A percentile compares a stretch with the other conserved stretches of the same genome.
Conservation (phyloP, 2,888 invertebrate genomes). For the Xanthostigma xanthostigma region DNA sequence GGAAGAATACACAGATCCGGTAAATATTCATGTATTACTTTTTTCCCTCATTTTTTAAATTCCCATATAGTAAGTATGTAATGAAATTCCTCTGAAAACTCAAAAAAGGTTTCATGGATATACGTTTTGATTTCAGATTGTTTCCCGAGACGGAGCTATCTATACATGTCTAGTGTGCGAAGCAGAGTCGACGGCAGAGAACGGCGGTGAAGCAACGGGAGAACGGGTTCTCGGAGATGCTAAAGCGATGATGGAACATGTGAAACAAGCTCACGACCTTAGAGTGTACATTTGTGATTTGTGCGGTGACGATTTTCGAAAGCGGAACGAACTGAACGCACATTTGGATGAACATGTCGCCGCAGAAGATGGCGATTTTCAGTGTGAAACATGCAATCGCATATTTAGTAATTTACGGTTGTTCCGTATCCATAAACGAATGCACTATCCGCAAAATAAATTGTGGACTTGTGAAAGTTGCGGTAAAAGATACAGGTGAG, state of each 20-base stretch:
- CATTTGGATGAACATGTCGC: conserved; percentile 50
- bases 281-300: conserved; percentile 54
- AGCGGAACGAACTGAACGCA: conserved; percentile 42
- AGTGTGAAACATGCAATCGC: conserved; percentile 45
- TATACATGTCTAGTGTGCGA: conserved; percentile 40
- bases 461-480: conserved; percentile 50
- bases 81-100: no score
- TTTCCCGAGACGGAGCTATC: conserved; percentile 26
- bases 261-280: conserved; percentile 43
- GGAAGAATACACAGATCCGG: conserved; percentile 18
- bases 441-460: conserved; percentile 44
- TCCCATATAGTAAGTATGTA: no score
- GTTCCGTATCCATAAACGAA: conserved; percentile 46
- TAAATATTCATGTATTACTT: conserved; percentile 9
- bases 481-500: conserved; percentile 45
- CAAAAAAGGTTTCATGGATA: not conserved
- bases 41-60: not conserved
- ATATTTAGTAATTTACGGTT: conserved; percentile 43
- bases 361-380: conserved; percentile 44
- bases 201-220: conserved; percentile 14
- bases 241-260: conserved; percentile 42
- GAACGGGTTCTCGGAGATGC: conserved; percentile 35
- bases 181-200: conserved; percentile 17
- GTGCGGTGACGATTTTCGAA: conserved; percentile 49
- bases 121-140: conserved; percentile 13